phyloP scores from a whole-genome alignment of 2,888 invertebrate genomes.

The Melangyna quadrimaculata region DNA sequence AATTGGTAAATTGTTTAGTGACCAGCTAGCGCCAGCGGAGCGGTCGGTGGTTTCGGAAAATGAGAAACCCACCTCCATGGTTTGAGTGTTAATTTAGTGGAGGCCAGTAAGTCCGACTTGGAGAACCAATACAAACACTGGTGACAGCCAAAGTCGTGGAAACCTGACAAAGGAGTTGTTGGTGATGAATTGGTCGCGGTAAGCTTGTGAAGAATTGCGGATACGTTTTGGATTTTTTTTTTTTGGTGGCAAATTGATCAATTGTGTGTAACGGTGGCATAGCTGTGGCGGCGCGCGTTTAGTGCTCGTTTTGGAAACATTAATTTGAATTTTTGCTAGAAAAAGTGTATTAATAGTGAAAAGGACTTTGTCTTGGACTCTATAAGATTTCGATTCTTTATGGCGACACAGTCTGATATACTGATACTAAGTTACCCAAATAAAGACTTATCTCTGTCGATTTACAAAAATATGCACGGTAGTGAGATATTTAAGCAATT shows the following conservation, averaged over 20 bases:
- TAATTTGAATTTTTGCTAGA: constrained; percentile 29
- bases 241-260: constrained; percentile 65
- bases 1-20: constrained; percentile 61
- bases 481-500: constrained; percentile 49
- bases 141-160: constrained; percentile 25
- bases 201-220: constrained; percentile 3
- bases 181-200: constrained; percentile 49
- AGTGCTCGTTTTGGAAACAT: constrained; percentile 38
- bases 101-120: constrained; percentile 36
- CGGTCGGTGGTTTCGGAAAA: not conserved
- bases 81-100: constrained; percentile 64
- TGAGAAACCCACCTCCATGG: constrained; percentile 39
- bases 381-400: not conserved
- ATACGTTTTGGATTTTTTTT: constrained; percentile 8
- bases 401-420: not conserved
- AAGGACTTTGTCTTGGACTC: constrained; percentile 2
- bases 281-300: constrained; percentile 1
- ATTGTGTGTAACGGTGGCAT: constrained; percentile 40
- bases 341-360: constrained; percentile 21
- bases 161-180: constrained; percentile 31
- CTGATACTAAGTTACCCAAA: constrained; percentile 3
- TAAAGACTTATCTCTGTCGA: constrained; percentile 15
- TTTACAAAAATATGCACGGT: constrained; percentile 14
- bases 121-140: not conserved
- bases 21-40: not conserved